Evolutionary conservation across 2,888 invertebrate genomes (phyloP), one percentile per base, ranked within the genome.

Genomic region (Amphimallon solstitiale): DNA sequence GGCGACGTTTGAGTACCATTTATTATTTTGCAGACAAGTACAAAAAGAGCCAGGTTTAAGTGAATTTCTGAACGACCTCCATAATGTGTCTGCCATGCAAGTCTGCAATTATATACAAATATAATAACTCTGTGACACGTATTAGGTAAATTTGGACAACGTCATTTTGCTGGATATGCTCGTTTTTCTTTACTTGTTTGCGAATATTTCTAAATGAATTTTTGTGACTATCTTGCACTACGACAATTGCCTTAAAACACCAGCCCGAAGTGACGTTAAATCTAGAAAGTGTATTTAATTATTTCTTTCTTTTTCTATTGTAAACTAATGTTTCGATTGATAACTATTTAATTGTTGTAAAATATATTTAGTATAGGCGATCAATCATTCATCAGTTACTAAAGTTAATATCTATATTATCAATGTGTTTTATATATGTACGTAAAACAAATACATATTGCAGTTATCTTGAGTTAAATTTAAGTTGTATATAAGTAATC

Each of bases 71-170:
- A 60, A 21, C 59, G 49, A 60, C 52, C n/a, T 46, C 46, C 52
- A 63, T n/a, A 65, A 69, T 66, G 49, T 71, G 71, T 68, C 68
- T 69, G 69, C 69, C 65, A 66, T 67, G 71, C 69, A 65, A 69
- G 66, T 69, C 69, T 65, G 59, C 62, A 69, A 68, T 64, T 54
- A 64, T 64, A 68, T 71, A 69, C 68, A 70, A 70, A 70, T 69
- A 69, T 61, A 70, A 70, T 69, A 69, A 71, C 63, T 65, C 65
- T 67, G n/a, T n/a, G 69, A 69, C 71, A 66, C 69, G 68, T 71
- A 71, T 71, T 71, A 69, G 71, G 71, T 69, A 69, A 71, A 71
- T 71, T 71, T 71, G 66, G 69, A 66, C 40, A 66, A 69, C 69
- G 69, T 69, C 69, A 68, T 68, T 66, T 66, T 65, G 69, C 68